phyloP scores from a whole-genome alignment of 2,113 vertebrate genomes.

The Caranx melampygus region DNA sequence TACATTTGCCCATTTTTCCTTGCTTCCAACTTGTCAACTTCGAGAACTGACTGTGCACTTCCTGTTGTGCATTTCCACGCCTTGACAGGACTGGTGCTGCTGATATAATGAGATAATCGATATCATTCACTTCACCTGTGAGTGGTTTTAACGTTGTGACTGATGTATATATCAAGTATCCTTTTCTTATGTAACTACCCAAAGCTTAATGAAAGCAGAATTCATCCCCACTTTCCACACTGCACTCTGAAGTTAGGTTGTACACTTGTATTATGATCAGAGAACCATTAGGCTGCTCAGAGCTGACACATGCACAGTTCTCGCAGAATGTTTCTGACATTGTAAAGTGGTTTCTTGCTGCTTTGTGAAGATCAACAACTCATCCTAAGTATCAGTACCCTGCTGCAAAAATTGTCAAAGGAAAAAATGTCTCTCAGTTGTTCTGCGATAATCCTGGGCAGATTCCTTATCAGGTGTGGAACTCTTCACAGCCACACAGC shows the following conservation, averaged over 20 bases:
- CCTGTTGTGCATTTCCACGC: too few relatives aligned
- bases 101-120: too few relatives aligned
- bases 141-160: too few relatives aligned
- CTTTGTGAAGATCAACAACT: neutral
- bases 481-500: neutral
- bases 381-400: neutral
- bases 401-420: neutral
- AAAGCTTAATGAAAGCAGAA: slow-evolving; percentile 78
- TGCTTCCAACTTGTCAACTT: too few relatives aligned
- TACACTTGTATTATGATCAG: slow-evolving; percentile 18
- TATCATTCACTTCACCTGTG: too few relatives aligned
- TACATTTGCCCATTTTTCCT: too few relatives aligned
- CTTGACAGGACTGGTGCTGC: too few relatives aligned
- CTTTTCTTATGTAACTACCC: slow-evolving; percentile 81
- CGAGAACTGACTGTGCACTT: too few relatives aligned
- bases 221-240: slow-evolving; percentile 47
- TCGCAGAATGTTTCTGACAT: slow-evolving; percentile 1
- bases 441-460: neutral
- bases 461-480: neutral
- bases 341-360: slow-evolving; percentile 17
- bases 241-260: slow-evolving; percentile 39
- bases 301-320: neutral
- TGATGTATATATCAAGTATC: slow-evolving; percentile 72
- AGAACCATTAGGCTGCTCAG: neutral
- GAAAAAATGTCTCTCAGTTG: neutral